Conservation (phyloP, 2,113 vertebrate genomes). For the Poeciliopsis retropinna region DNA sequence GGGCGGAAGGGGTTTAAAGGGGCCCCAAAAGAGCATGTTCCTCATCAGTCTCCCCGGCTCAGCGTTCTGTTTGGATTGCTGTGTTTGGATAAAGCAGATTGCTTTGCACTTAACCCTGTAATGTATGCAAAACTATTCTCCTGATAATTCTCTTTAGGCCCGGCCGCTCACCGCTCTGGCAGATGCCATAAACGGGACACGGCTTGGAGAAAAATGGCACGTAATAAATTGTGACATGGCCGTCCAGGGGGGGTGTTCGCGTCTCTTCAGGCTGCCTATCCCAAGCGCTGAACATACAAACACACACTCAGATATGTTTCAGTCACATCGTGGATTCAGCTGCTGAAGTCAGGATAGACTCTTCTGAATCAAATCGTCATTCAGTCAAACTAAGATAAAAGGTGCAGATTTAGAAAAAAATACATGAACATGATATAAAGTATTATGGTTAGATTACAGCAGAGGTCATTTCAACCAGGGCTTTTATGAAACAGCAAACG, state of each 20-base stretch:
- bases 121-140: slow-evolving; percentile 83
- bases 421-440: too few relatives aligned
- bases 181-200: slow-evolving; percentile 72
- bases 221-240: slow-evolving; percentile 78
- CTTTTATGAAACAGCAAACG: neutral
- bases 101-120: slow-evolving; percentile 87
- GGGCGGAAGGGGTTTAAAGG: slow-evolving; percentile 30
- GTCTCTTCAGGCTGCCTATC: slow-evolving; percentile 7
- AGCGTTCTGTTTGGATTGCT: slow-evolving; percentile 80
- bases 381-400: neutral
- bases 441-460: neutral
- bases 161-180: slow-evolving; percentile 75
- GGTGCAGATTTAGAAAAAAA: neutral
- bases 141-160: slow-evolving; percentile 76
- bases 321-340: neutral
- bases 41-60: slow-evolving; percentile 79
- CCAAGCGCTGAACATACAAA: neutral
- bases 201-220: slow-evolving; percentile 66
- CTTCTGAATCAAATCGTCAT: neutral
- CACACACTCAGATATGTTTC: neutral
- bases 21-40: slow-evolving; percentile 71
- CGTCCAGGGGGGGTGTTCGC: slow-evolving; percentile 13
- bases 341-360: neutral
- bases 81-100: slow-evolving; percentile 85
- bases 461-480: neutral